Base-by-base conservation (phyloP, 2,888 invertebrate genomes). In the Cerastoderma edule region DNA sequence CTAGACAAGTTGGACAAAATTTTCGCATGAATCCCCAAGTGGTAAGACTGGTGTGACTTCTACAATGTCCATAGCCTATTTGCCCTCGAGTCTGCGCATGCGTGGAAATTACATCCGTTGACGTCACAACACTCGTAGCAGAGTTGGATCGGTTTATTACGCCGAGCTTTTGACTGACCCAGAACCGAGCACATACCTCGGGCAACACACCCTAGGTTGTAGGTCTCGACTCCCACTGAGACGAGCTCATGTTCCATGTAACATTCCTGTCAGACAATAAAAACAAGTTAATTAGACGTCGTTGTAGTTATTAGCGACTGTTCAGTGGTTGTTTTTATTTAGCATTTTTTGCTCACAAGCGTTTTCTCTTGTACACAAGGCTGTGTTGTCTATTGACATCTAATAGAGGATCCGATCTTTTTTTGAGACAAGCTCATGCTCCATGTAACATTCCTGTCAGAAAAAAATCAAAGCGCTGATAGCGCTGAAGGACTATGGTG, bases 51-150 rank as follows among this genome's bases (percentile, higher is more conserved):
- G n/a, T n/a, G n/a, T n/a, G n/a, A n/a, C n/a, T n/a, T n/a, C n/a
- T n/a, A n/a, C n/a, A n/a, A n/a, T n/a, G n/a, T n/a, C n/a, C n/a
- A n/a, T n/a, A n/a, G n/a, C n/a, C n/a, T n/a, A n/a, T n/a, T n/a
- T n/a, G n/a, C 54, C 22, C 73, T n/a, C 28, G 70, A 32, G n/a
- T 79, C 75, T 10, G 46, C 53, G 35, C 78, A 79, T 66, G 72
- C 75, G 68, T 79, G 75, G 30, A 72, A 65, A 30, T 79, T 79
- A 56, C 78, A 79, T 65, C 74, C 78, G 48, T 79, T 78, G 10
- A 13, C 22, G 48, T 79, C 75, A 48, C 78, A 79, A 35, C 78
- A 79, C 32, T 79, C 72, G 22, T 79, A 79, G 35, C 78, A 79
- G 13, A 79, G 50, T 53, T 79, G 78, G 28, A 79, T 60, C 4